Percentiles rank a stretch among this genome's conserved stretches.
Evolutionary conservation across 2,888 invertebrate genomes (phyloP).

Genomic region (Caenorhabditis uteleia): DNA sequence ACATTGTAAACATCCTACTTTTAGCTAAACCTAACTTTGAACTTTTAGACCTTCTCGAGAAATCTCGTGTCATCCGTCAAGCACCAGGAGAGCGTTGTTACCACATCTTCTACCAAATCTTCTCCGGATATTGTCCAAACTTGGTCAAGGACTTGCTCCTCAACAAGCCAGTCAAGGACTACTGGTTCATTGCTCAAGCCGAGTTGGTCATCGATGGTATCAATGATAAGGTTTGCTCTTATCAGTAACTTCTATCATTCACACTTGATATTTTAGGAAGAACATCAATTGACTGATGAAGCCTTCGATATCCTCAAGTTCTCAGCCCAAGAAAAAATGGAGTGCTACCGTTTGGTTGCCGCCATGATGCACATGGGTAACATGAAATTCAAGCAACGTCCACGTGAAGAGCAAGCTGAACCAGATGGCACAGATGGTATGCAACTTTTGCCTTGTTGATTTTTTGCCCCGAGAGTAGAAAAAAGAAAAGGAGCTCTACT

Average conservation of each 20-base stretch:
- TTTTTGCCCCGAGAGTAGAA: neutral
- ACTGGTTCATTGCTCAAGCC: conserved; percentile 93
- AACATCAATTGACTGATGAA: conserved; percentile 72
- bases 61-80: conserved; percentile 99
- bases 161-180: conserved; percentile 88
- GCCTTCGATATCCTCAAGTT: conserved; percentile 99
- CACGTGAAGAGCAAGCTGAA: conserved; percentile 99
- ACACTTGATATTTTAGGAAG: conserved; percentile 31
- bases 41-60: conserved; percentile 90
- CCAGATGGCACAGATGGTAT: conserved; percentile 63
- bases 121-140: conserved; percentile 60
- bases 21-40: neutral
- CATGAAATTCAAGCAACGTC: conserved; percentile 99
- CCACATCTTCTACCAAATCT: conserved; percentile 97
- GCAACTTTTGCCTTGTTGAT: conserved; percentile 19
- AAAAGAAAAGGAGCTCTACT: no score
- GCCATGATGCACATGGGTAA: conserved; percentile 99
- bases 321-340: conserved; percentile 91
- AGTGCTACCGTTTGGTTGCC: conserved; percentile 96
- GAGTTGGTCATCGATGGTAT: conserved; percentile 88
- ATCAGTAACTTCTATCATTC: conserved; percentile 81
- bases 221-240: no score
- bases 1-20: conserved; percentile 82
- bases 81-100: conserved; percentile 89
- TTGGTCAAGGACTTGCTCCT: conserved; percentile 75